These are phyloP conservation scores for Spinibarbus caldwelli DNA, from an alignment of 2,797 vertebrate species.

Conservation along the genomic window DNA sequence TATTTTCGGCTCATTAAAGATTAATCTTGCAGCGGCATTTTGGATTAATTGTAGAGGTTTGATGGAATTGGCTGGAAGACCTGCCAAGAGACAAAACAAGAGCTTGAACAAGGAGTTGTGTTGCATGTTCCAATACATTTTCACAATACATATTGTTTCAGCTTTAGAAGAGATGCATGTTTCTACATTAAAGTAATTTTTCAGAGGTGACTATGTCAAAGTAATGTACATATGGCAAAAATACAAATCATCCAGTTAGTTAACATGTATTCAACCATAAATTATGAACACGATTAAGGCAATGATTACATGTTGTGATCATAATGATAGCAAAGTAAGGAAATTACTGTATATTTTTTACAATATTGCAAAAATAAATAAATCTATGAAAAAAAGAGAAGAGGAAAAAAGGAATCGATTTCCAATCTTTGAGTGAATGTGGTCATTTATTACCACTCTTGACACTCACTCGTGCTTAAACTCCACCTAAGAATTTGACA, in stretches of 20 bases:
- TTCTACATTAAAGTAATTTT: neutral
- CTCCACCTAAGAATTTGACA: conserved; percentile 44
- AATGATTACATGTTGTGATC: neutral
- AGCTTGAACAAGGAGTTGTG: too few species aligned
- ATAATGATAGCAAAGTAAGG: neutral
- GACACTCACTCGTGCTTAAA: conserved; percentile 23
- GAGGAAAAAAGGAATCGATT: conserved; percentile 1
- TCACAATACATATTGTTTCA: neutral
- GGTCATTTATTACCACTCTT: conserved; percentile 45
- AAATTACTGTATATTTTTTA: neutral
- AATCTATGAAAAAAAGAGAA: neutral
- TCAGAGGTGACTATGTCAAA: neutral
- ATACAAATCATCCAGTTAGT: neutral
- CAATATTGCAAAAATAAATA: neutral
- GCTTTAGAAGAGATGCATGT: neutral
- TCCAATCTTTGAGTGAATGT: conserved; percentile 17
- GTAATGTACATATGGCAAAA: neutral
- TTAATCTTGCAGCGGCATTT: too few species aligned
- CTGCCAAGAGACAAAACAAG: too few species aligned
- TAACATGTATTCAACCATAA: neutral
- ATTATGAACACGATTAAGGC: neutral
- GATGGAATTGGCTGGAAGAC: too few species aligned
- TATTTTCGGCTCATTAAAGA: too few species aligned
- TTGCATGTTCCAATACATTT: too few species aligned
- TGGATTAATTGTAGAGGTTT: too few species aligned